Evolutionary conservation across 2,113 vertebrate genomes (phyloP).

Genomic region (Odontophorus gujanensis): DNA sequence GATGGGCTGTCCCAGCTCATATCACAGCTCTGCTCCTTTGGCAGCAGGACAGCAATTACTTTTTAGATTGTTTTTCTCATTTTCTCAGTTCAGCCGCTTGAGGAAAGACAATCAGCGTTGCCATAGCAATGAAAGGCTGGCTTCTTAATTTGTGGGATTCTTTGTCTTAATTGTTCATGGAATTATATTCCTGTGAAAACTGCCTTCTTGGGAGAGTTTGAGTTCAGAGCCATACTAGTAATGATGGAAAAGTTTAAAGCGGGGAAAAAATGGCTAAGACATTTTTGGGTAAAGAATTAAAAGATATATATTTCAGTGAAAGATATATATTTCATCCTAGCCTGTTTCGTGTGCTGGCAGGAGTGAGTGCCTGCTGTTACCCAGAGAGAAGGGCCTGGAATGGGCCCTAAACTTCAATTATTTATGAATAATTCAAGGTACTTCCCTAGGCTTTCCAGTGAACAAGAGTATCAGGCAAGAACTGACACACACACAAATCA

Average conservation of each 20-base stretch:
- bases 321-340: neutral
- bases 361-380: neutral
- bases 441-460: neutral
- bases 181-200: conserved; percentile 22
- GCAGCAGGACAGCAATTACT: neutral
- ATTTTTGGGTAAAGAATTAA: neutral
- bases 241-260: neutral
- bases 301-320: neutral
- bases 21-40: neutral
- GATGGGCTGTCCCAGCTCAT: rapidly evolving
- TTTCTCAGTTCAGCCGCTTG: conserved; percentile 2
- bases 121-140: conserved; percentile 20
- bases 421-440: neutral
- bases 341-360: neutral
- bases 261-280: neutral
- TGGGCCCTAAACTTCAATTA: conserved; percentile 13
- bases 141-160: conserved; percentile 45
- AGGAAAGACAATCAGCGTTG: conserved; percentile 35
- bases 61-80: neutral
- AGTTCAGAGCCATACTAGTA: neutral
- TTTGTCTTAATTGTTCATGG: conserved; percentile 22
- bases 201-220: neutral
- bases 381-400: neutral
- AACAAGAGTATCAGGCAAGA: neutral
- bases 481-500: neutral